phyloP scores from a whole-genome alignment of 2,113 vertebrate species.

The Centropus bengalensis region DNA sequence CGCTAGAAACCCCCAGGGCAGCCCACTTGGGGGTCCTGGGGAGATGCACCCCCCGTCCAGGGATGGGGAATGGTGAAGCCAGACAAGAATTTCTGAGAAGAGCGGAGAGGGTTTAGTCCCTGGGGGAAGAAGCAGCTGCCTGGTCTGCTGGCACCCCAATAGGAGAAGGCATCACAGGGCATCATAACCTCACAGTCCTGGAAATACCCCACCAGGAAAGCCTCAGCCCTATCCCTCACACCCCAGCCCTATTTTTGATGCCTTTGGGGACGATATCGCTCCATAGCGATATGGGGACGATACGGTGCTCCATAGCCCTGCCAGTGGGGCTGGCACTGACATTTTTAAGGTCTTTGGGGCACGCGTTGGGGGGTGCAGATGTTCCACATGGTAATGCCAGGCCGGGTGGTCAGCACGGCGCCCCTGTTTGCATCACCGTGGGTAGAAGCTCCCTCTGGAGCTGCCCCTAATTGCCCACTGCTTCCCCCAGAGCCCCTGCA shows the following conservation, averaged over 20 bases:
- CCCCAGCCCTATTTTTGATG: background rate
- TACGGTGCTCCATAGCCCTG: background rate
- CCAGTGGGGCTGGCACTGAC: background rate
- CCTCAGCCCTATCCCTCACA: background rate
- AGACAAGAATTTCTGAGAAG: background rate
- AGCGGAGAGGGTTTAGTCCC: background rate
- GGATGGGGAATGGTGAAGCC: background rate
- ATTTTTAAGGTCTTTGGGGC: rapidly evolving
- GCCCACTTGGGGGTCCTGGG: background rate
- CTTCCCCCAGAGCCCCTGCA: background rate
- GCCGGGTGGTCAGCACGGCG: rapidly evolving
- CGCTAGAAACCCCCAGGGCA: background rate
- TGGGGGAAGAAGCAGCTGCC: rapidly evolving
- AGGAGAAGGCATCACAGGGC: background rate
- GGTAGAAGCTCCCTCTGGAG: background rate
- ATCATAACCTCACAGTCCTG: background rate
- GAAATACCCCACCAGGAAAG: background rate
- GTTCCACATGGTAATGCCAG: background rate
- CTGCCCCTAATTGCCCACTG: too few species aligned
- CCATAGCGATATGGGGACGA: too few species aligned
- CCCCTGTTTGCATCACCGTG: rapidly evolving
- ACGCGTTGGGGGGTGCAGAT: rapidly evolving
- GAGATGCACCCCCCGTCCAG: background rate
- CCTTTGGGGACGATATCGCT: background rate
- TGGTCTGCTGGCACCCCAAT: background rate